Evolutionary conservation across 2,113 vertebrate species (phyloP), one percentile per base, ranked within the genome.

Genomic region (Rutilus rutilus): DNA sequence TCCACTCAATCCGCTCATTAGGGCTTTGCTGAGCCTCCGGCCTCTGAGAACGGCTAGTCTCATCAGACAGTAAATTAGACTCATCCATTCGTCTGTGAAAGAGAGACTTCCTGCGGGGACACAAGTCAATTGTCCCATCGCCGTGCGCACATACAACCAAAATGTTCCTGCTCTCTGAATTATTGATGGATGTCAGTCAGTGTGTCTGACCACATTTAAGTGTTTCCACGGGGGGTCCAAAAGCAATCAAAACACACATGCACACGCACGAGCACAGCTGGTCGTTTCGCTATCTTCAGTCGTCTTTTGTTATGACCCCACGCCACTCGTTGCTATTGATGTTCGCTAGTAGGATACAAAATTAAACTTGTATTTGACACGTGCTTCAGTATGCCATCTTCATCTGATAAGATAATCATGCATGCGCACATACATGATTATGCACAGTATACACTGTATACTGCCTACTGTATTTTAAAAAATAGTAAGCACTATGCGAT

Each of bases 161-260:
- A 36, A 90, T 92, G 88, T 89, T 85, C 81, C 81, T 60, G 62
- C 78, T 83, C 52, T 86, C 87, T 95, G 90, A 90, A 95, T 94
- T 95, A 95, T 95, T 94, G 93, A 95, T 95, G 92, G 82, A 85
- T 88, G 82, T 90, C 92, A 91, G 92, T 92, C 89, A 74, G 76
- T 74, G 79, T 83, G 89, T 92, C 93, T 89, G 93, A 93, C 92
- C 92, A 90, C 91, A 91, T 90, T 92, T 93, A 92, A 94, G 91
- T 84, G 87, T 92, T 93, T 90, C 92, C 86, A 92, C 90, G 33
- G 92, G 92, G 54, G 90, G 87, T 78, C 36, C 71, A 71, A 71
- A 83, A 86, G 90, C 89, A 87, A 93, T 93, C 92, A 92, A 92
- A 91, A 92, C 52, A 92, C 89, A 89, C 89, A 73, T 57, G 64